Conservation (phyloP, 1,140 invertebrate genomes). For the Meloidogyne hapla region DNA sequence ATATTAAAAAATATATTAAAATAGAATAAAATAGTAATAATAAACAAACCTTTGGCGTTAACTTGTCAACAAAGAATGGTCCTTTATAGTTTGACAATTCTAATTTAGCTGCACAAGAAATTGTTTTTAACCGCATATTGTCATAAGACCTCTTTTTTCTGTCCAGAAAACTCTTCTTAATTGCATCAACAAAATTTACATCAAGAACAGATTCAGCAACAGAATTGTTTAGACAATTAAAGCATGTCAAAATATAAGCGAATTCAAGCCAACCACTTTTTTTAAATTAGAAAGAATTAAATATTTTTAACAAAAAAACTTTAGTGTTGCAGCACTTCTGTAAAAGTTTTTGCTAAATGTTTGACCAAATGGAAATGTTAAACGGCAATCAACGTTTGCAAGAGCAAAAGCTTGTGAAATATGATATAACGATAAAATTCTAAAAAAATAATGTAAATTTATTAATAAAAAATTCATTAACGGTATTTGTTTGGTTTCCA, state of each 20-base stretch:
- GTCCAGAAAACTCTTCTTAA: not conserved
- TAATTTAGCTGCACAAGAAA: constrained; percentile 9
- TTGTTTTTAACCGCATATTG: constrained; percentile 11
- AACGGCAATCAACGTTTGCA: not conserved
- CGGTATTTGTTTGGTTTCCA: not conserved
- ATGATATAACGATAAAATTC: not conserved
- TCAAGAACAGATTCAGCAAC: constrained; percentile 20
- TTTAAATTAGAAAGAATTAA: not conserved
- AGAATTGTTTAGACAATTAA: not conserved
- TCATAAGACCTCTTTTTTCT: not conserved
- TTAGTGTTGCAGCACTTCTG: no score
- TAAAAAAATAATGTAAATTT: not conserved
- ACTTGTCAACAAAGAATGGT: not conserved
- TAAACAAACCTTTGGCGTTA: not conserved
- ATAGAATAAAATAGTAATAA: no score
- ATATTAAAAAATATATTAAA: not conserved
- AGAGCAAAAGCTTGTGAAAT: constrained; percentile 6
- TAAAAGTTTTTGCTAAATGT: not conserved
- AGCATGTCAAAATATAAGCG: constrained; percentile 15
- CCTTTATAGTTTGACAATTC: constrained; percentile 12
- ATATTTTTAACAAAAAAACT: not conserved
- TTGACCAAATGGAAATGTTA: constrained; percentile 2
- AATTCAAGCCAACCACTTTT: not conserved
- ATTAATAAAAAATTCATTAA: not conserved
- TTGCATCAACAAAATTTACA: not conserved